Evolutionary conservation across 2,888 invertebrate genomes (phyloP), one percentile per base, ranked within the genome.

Genomic region (Andricus quercusramuli): DNA sequence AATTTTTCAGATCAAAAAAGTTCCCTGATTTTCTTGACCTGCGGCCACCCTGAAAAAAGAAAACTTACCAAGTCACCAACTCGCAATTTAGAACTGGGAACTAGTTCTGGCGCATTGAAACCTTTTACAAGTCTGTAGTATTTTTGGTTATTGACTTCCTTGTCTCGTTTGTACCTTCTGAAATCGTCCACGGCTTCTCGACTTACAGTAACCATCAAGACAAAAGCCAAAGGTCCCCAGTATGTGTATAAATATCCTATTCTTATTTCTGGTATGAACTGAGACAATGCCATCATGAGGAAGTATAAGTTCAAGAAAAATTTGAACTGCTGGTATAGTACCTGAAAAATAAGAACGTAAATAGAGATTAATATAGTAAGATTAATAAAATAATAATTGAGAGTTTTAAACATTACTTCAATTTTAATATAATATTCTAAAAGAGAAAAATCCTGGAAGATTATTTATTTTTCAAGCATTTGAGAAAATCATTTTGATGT

Each of bases 261-360:
- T 88, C 98, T 95, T 86, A 99, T 97, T 90, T 98, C 98, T 37
- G 99, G 98, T 91, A 99, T 97, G 93, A 99, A 99, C 94, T 99
- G 99, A 90, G 98, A 98, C 79, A 97, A 94, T 0, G 99, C 99
- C 99, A 99, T 99, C 81, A 99, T 95, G 86, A 99, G 94, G 93
- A 99, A 99, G 93, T 99, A 99, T 81, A 99, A 93, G 94, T 99
- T 99, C 86, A 99, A 94, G 93, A 99, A 99, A 94, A 99, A 99
- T 89, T 98, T 97, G 94, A 99, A 99, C 94, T 99, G 99, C 93
- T 99, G 98, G 94, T 96, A 99, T 84, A 99, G 95, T 82, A 99
- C 99, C 96, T 96, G 90, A 64, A 93, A 93, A 77, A 66, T 2
- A 77, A 80, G 62, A 20, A 25, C 78, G n/a, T n/a, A n/a, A n/a